Percentiles rank a stretch among this genome's conserved stretches.
Evolutionary conservation across 2,888 invertebrate species (phyloP).

Genomic region (Drosophila suboccidentalis): DNA sequence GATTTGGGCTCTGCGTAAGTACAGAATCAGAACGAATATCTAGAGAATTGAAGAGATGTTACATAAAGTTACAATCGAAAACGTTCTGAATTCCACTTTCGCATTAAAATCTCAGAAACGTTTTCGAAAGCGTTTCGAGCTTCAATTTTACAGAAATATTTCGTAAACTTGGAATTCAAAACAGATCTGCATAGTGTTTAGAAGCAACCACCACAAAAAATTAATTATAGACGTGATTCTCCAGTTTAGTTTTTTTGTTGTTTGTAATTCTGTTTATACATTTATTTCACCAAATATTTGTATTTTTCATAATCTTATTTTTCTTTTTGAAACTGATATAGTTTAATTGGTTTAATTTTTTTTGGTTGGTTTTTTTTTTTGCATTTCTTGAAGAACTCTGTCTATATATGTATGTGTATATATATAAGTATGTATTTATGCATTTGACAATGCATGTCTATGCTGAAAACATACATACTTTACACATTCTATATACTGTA

Average conservation of each 20-base stretch:
- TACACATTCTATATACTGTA: conserved; percentile 9
- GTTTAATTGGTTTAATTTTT: conserved; percentile 60
- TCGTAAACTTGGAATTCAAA: not conserved
- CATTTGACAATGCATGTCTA: conserved; percentile 27
- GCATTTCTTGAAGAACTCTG: conserved; percentile 60
- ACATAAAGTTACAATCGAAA: not conserved
- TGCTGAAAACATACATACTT: conserved; percentile 34
- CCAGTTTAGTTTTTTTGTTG: conserved; percentile 24
- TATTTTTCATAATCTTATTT: conserved; percentile 37
- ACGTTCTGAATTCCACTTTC: not conserved
- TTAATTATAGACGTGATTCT: conserved; percentile 6
- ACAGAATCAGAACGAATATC: conserved; percentile 41
- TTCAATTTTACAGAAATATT: not conserved
- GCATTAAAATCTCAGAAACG: not conserved
- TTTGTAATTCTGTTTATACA: conserved; percentile 83
- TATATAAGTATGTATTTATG: conserved; percentile 33
- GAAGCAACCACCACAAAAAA: not conserved
- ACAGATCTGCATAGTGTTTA: not conserved
- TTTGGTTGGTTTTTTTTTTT: conserved; percentile 38
- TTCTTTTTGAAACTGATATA: conserved; percentile 77
- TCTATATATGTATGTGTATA: conserved; percentile 44
- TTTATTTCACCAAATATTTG: conserved; percentile 84
- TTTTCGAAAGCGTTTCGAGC: not conserved
- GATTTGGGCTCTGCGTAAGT: conserved; percentile 48
- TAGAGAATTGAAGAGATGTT: conserved; percentile 33